Evolutionary conservation across 2,888 invertebrate genomes (phyloP).

Genomic region (Cartodere bifasciata): DNA sequence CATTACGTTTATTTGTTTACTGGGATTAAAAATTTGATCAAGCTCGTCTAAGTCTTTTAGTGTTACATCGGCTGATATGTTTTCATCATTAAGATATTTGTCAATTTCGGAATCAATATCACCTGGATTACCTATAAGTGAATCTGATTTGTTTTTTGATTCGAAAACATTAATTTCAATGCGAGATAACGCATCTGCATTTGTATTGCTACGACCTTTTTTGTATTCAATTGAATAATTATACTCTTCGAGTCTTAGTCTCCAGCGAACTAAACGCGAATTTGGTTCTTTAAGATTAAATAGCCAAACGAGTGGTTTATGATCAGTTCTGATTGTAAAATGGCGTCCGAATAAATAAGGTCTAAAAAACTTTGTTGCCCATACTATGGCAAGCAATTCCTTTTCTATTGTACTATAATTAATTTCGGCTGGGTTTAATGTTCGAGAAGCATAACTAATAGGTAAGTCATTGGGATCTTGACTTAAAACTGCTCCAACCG

Average conservation of each 20-base stretch:
- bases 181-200: conserved; percentile 17
- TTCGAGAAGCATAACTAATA: conserved; percentile 26
- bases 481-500: conserved; percentile 22
- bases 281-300: conserved; percentile 23
- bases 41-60: too few relatives aligned
- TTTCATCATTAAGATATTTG: too few relatives aligned
- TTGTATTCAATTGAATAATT: conserved; percentile 22
- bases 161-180: too few relatives aligned
- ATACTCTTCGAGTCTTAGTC: conserved; percentile 23
- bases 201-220: conserved; percentile 21
- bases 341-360: conserved; percentile 28
- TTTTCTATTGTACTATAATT: conserved; percentile 29
- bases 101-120: too few relatives aligned
- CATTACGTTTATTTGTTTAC: too few relatives aligned
- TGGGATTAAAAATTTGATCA: too few relatives aligned
- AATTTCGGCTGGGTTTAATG: conserved; percentile 23
- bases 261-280: conserved; percentile 23
- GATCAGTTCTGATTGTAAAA: conserved; percentile 28
- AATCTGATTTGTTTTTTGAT: too few relatives aligned
- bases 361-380: conserved; percentile 25
- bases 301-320: conserved; percentile 26
- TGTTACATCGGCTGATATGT: too few relatives aligned
- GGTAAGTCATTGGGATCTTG: conserved; percentile 25
- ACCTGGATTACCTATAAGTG: too few relatives aligned
- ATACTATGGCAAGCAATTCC: conserved; percentile 29